Evolutionary conservation across 2,888 invertebrate genomes (phyloP).

Genomic region (Mesorhabditis belari): DNA sequence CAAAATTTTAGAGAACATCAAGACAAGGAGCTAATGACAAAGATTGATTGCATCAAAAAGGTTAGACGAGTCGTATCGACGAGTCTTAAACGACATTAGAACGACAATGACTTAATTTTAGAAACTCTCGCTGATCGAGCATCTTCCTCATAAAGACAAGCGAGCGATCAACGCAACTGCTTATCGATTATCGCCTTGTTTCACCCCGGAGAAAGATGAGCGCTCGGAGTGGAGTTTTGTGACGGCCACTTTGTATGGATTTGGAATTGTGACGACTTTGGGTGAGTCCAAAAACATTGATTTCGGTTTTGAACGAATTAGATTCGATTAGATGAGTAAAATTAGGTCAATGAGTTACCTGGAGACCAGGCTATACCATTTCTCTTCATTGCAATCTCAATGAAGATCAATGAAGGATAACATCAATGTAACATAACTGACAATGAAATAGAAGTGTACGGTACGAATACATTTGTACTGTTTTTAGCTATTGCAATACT

Average conservation of each 20-base stretch:
- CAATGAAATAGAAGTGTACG: too few species aligned
- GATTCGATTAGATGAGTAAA: too few species aligned
- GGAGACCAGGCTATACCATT: neutral
- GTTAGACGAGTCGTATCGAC: too few species aligned
- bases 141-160: neutral
- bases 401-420: too few species aligned
- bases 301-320: too few species aligned
- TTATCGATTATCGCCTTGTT: conserved; percentile 19
- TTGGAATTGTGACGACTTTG: conserved; percentile 50
- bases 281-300: conserved; percentile 14
- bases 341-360: neutral
- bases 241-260: conserved; percentile 51
- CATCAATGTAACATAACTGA: too few species aligned
- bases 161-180: conserved; percentile 10
- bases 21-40: neutral
- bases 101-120: too few species aligned
- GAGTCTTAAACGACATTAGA: too few species aligned
- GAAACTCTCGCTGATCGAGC: neutral
- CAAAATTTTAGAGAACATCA: neutral
- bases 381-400: too few species aligned
- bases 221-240: conserved; percentile 45
- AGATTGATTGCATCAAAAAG: neutral
- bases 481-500: too few species aligned
- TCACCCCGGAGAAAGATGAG: conserved; percentile 25
- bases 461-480: too few species aligned